phyloP scores from a whole-genome alignment of 2,888 invertebrate genomes.

The Eupithecia subumbrata region DNA sequence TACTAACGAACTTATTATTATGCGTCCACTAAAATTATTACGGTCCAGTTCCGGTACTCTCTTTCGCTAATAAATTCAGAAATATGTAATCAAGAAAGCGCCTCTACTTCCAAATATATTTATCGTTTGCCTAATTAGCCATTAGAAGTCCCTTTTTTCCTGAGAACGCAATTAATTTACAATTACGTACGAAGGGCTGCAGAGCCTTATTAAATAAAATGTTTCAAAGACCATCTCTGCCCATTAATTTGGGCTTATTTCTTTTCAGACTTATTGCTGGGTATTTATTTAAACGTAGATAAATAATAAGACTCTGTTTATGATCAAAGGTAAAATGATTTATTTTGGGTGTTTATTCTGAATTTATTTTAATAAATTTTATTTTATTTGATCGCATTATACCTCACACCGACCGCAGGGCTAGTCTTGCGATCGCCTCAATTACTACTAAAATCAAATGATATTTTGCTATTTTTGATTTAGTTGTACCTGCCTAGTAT shows the following conservation, averaged over 20 bases:
- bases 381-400: not conserved
- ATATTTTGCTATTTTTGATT: not conserved
- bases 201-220: conserved; percentile 78
- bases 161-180: conserved; percentile 76
- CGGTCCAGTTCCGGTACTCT: not conserved
- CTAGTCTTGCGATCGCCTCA: not conserved
- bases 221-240: conserved; percentile 65
- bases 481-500: too few species aligned
- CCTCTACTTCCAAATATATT: conserved; percentile 64
- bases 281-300: conserved; percentile 26
- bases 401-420: too few species aligned
- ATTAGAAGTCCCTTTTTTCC: conserved; percentile 69
- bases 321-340: not conserved
- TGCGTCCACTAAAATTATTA: not conserved
- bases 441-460: not conserved
- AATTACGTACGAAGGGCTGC: conserved; percentile 77
- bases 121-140: conserved; percentile 73
- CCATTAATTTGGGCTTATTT: conserved; percentile 66
- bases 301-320: not conserved
- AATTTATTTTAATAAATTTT: not conserved
- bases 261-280: conserved; percentile 52
- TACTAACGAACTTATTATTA: not conserved
- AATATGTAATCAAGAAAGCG: conserved; percentile 47
- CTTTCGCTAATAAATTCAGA: conserved; percentile 27
- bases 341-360: not conserved